These are phyloP conservation scores for Orbicella faveolata DNA, from an alignment of 64 coral and sea anemone species.

Conservation along the genomic window DNA sequence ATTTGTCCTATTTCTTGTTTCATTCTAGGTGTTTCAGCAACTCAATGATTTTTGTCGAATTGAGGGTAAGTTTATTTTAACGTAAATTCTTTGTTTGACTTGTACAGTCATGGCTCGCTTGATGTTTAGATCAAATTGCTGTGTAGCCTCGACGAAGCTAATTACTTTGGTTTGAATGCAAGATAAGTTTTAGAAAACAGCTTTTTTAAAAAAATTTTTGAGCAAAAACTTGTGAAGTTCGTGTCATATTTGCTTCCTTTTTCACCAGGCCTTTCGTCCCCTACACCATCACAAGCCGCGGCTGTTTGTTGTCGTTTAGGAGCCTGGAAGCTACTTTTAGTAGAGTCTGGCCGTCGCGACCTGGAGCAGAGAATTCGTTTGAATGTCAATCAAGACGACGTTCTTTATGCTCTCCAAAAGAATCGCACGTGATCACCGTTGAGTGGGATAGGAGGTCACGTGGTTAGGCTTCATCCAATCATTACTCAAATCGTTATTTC, in stretches of 20 bases:
- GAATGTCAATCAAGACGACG: constrained; percentile 96
- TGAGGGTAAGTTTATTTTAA: constrained; percentile 62
- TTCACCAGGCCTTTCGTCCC: constrained; percentile 45
- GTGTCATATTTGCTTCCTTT: background rate
- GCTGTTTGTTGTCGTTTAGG: constrained; percentile 78
- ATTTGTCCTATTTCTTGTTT: background rate
- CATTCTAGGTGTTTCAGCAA: constrained; percentile 81
- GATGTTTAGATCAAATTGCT: no score
- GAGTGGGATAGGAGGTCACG: background rate
- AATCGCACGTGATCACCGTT: background rate
- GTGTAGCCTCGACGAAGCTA: no score
- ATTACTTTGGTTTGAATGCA: no score
- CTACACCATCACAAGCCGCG: constrained; percentile 64
- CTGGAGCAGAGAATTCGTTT: constrained; percentile 87
- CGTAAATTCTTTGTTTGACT: no score
- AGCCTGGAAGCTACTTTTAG: constrained; percentile 79
- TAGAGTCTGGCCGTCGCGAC: constrained; percentile 86
- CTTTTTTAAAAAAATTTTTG: no score
- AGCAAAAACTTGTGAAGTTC: no score
- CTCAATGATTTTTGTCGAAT: constrained; percentile 80
- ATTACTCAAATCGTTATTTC: background rate
- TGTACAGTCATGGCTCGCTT: no score
- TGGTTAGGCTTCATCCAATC: background rate
- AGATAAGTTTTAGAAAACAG: no score
- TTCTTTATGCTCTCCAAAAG: constrained; percentile 85